Conservation (phyloP, 2,888 invertebrate genomes). For the Colostygia pectinataria region DNA sequence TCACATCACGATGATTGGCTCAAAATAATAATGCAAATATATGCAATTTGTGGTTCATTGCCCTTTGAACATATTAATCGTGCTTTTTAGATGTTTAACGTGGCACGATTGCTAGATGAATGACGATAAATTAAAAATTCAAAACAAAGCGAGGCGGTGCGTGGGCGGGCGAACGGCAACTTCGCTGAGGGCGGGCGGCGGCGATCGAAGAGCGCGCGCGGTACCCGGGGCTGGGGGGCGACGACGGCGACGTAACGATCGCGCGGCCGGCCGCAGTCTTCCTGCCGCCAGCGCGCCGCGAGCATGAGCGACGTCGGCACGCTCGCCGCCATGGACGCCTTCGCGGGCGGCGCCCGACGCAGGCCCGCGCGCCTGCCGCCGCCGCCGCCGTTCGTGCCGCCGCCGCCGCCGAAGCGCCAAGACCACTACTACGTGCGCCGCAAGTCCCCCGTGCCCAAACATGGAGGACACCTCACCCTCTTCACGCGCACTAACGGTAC, state of each 20-base stretch:
- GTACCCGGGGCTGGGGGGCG: constrained; percentile 59
- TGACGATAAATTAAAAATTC: constrained; percentile 80
- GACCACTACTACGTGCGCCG: constrained; percentile 80
- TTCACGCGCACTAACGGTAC: constrained; percentile 77
- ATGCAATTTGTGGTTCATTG: constrained; percentile 32
- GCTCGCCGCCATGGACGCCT: constrained; percentile 81
- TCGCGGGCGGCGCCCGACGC: constrained; percentile 79
- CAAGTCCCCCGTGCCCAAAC: constrained; percentile 75
- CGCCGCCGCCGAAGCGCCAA: constrained; percentile 75
- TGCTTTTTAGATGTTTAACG: constrained; percentile 56
- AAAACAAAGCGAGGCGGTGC: constrained; percentile 73
- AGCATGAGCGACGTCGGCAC: constrained; percentile 82
- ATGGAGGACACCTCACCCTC: constrained; percentile 71
- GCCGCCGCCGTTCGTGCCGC: constrained; percentile 77
- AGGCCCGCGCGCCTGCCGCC: constrained; percentile 75
- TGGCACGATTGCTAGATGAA: constrained; percentile 66
- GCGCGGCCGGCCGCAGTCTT: constrained; percentile 72
- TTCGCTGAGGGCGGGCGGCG: constrained; percentile 76
- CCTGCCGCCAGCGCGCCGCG: constrained; percentile 78
- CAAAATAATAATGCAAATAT: constrained; percentile 15
- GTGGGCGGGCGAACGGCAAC: constrained; percentile 71
- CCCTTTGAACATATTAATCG: constrained; percentile 35
- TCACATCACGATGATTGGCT: background rate
- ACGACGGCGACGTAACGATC: constrained; percentile 64
- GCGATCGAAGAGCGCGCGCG: constrained; percentile 79